Conservation (phyloP, 1,140 invertebrate species). For the Rhizoglyphus robini region DNA sequence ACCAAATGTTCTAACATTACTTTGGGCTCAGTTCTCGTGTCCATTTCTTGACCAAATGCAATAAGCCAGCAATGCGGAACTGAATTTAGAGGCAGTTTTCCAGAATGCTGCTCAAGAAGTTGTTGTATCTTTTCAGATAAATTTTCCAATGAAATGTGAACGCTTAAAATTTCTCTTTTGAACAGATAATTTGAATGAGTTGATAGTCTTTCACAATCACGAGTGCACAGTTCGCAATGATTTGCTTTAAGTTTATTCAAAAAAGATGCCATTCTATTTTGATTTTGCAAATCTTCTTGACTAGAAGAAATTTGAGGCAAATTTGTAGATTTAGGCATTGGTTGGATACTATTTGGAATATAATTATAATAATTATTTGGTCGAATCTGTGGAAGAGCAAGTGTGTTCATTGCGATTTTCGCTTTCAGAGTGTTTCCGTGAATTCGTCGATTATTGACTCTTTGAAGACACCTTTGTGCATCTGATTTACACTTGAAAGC, state of each 20-base stretch:
- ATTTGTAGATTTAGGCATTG: neutral
- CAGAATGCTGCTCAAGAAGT: neutral
- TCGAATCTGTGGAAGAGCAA: too few species aligned
- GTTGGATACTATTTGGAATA: neutral
- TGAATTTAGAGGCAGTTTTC: neutral
- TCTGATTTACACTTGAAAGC: neutral
- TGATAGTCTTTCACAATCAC: neutral
- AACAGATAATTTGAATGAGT: neutral
- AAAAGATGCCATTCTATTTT: neutral
- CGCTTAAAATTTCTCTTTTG: neutral
- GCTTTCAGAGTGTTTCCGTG: neutral
- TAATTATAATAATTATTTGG: neutral
- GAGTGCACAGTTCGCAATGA: neutral
- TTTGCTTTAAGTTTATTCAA: neutral
- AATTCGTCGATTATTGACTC: neutral
- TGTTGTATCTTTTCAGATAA: neutral
- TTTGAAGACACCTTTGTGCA: conserved; percentile 11
- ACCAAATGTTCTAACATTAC: neutral
- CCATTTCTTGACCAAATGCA: neutral
- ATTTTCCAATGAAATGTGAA: neutral
- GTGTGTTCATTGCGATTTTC: neutral
- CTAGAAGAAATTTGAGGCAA: too few species aligned
- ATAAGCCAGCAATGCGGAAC: neutral
- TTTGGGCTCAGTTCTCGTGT: neutral
- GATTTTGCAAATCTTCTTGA: neutral